These are phyloP conservation scores for Prunella fulvescens DNA, from an alignment of 2,113 vertebrate species.

Conservation along the genomic window DNA sequence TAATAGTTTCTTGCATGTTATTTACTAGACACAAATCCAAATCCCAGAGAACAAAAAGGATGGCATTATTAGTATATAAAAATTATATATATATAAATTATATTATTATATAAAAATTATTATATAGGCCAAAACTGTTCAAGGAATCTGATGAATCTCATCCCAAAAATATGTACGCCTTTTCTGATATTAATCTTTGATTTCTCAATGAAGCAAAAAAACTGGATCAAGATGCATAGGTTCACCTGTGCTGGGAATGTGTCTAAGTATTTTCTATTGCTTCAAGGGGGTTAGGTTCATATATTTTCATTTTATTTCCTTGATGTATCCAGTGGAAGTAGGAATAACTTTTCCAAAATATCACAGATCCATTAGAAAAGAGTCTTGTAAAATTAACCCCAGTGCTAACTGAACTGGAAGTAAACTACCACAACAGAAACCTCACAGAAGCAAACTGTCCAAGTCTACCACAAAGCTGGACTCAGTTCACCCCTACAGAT, in stretches of 20 bases:
- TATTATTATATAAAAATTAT: background rate
- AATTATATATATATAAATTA: background rate
- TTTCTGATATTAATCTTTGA: background rate
- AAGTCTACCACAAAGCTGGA: background rate
- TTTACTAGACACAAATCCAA: background rate
- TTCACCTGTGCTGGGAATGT: background rate
- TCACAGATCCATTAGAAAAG: background rate
- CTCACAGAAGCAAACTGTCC: background rate
- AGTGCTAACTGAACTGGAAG: background rate
- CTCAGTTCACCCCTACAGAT: background rate
- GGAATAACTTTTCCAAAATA: background rate
- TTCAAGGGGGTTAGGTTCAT: background rate
- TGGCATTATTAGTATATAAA: background rate
- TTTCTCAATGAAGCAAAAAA: background rate
- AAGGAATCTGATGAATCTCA: background rate
- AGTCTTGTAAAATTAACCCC: background rate
- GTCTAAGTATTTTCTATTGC: background rate
- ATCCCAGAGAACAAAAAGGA: background rate
- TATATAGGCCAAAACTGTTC: background rate
- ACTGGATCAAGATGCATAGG: background rate
- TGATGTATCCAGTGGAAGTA: background rate
- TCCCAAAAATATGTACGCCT: background rate
- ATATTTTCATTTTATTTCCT: background rate
- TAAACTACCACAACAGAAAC: background rate
- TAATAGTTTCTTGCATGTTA: background rate